These are phyloP conservation scores for Drosophila bifasciata DNA, from an alignment of 1,140 invertebrate species.

Conservation along the genomic window DNA sequence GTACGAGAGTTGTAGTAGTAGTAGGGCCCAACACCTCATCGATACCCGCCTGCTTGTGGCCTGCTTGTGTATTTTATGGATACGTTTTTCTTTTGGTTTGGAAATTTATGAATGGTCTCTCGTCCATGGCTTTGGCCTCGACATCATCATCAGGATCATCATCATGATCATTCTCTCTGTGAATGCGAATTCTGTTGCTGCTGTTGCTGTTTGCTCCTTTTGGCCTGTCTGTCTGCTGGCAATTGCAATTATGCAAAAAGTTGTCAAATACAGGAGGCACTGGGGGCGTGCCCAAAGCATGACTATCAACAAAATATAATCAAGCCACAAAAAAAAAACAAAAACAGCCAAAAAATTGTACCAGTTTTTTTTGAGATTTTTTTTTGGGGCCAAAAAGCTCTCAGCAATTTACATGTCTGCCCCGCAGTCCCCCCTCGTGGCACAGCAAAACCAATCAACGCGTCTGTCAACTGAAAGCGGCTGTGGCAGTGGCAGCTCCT, in stretches of 20 bases:
- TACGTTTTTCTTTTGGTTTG: constrained; percentile 18
- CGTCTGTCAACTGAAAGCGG: constrained; percentile 69
- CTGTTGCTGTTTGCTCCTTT: background rate
- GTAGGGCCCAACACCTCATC: constrained; percentile 68
- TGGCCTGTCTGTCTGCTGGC: constrained; percentile 15
- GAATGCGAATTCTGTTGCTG: background rate
- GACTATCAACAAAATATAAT: constrained; percentile 75
- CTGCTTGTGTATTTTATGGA: constrained; percentile 70
- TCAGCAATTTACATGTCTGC: constrained; percentile 81
- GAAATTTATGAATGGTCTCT: constrained; percentile 74
- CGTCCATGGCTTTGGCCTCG: constrained; percentile 41
- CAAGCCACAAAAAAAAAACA: constrained; percentile 50
- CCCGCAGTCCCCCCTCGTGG: constrained; percentile 20
- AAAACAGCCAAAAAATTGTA: constrained; percentile 37
- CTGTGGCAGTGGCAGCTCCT: constrained; percentile 9
- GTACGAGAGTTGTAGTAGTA: no score
- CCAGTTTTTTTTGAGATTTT: constrained; percentile 54
- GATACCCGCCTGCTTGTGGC: no score
- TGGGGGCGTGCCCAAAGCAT: constrained; percentile 53
- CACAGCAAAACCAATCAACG: constrained; percentile 83
- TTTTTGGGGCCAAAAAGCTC: constrained; percentile 27
- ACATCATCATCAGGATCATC: constrained; percentile 21
- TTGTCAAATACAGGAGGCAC: constrained; percentile 65
- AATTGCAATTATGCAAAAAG: constrained; percentile 74
- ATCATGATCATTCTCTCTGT: constrained; percentile 5